Base-by-base conservation (phyloP, 2,113 vertebrate genomes). In the Cyanistes caeruleus region DNA sequence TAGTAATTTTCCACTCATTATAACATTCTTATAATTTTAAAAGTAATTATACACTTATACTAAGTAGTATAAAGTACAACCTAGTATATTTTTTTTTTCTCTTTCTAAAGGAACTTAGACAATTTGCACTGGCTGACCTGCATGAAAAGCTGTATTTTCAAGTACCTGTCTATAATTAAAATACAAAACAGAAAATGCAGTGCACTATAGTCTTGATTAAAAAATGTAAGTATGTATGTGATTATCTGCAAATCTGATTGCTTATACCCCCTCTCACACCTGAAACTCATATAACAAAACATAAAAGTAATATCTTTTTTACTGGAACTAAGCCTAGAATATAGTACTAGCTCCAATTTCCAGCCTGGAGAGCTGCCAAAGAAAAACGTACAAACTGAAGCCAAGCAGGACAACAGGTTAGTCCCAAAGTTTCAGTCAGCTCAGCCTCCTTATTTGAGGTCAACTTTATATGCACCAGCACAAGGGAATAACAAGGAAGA, bases 331-430 rank as follows among this genome's bases (percentile, higher is more conserved):
- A 79, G 84, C 70, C 91, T 85, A 74, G 43, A 58, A 87, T 93
- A 76, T 15, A 78, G n/a, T 56, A 44, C 44, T 24, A 35, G 46
- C 43, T 93, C 78, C 3, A 91, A 11, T 46, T 59, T 64, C 63
- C 67, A 95, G 49, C 4, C 49, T 73, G 46, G 28, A 95, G 23
- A 91, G 43, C 11, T 67, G 74, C 74, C 81, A 85, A 89, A 82
- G 22, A n/a, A 87, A 91, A 95, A 44, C 58, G 31, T 37, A 68
- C 15, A 1, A 85, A 79, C 44, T 53, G 51, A 77, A 93, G 91
- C 55, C 84, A 94, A 89, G 87, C 53, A 89, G 64, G 81, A 74
- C 76, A 90, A 70, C 43, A 87, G 19, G 53, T 84, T 64, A 89
- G 62, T 62, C 70, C 82, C 84, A 92, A 35, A 93, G 81, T 53